Base-by-base conservation (phyloP, 2,797 vertebrate genomes). In the Sebastiscus tertius region DNA sequence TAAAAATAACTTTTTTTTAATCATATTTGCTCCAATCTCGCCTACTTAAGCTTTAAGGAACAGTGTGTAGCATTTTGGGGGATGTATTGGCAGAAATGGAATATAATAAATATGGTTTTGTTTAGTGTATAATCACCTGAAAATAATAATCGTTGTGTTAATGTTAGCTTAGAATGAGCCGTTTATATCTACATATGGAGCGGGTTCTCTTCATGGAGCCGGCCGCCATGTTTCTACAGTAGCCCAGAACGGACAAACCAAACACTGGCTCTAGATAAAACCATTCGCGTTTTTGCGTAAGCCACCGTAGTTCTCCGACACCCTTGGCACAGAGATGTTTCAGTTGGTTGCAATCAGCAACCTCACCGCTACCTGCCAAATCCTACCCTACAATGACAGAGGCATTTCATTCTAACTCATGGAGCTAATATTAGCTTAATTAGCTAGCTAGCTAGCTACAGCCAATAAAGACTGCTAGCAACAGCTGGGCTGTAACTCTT, bases 261-360 rank as follows among this genome's bases (percentile, higher is more conserved):
- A 52, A 52, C 49, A 52, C 0, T 0, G 0, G 0, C 1, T 52
- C 49, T 9, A n/a, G 49, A 52, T 52, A 52, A 9, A 9, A 20
- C 49, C 49, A 0, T 52, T 52, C 2, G 18, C 20, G 0, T 52
- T 52, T 52, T 52, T 52, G 49, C 8, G 8, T 52, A 9, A n/a
- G 9, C 49, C 49, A 18, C 0, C 0, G 16, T 49, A 18, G 42
- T 49, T 49, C 42, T 0, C 16, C 0, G 0, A 46, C 6, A 49
- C 7, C 16, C 42, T 49, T 20, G 42, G 42, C 16, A 20, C 0
- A 49, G 42, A 52, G 49, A 52, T 52, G 20, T 49, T 49, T 49
- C 42, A 49, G 42, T 49, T 49, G 42, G 42, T 49, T 49, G 42
- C 42, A 49, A 20, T 49, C 42, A 20, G 42, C 1, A 49, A 20